These are phyloP conservation scores for Parazoanthus swiftii DNA, from an alignment of 92 coral and sea anemone species.

Conservation along the genomic window DNA sequence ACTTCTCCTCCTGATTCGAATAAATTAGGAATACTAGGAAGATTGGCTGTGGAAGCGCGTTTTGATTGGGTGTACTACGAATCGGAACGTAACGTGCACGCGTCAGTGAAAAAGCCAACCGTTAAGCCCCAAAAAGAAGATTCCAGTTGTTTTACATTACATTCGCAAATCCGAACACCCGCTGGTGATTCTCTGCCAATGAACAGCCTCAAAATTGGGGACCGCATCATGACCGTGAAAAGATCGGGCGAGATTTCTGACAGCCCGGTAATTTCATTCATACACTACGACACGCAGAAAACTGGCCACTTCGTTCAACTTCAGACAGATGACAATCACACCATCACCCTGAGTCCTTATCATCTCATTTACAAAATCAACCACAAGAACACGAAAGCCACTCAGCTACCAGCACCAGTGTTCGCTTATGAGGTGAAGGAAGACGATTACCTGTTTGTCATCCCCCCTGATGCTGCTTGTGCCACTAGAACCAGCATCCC, in stretches of 20 bases:
- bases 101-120: conserved; percentile 48
- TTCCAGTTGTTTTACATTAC: conserved; percentile 79
- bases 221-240: conserved; percentile 67
- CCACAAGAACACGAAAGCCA: conserved; percentile 36
- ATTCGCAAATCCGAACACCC: conserved; percentile 62
- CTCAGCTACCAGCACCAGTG: conserved; percentile 10
- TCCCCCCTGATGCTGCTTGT: conserved; percentile 56
- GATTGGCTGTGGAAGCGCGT: conserved; percentile 83
- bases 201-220: conserved; percentile 67
- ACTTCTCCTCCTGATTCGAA: conserved; percentile 67
- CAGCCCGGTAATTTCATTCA: conserved; percentile 78
- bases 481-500: conserved; percentile 46
- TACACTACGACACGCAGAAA: conserved; percentile 60
- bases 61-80: conserved; percentile 91
- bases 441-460: conserved; percentile 61
- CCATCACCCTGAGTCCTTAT: conserved; percentile 61
- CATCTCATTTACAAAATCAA: conserved; percentile 75
- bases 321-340: conserved; percentile 57
- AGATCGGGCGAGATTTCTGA: conserved; percentile 59
- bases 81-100: conserved; percentile 70
- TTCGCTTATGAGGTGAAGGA: conserved; percentile 45
- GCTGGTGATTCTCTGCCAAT: conserved; percentile 57
- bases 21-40: conserved; percentile 76
- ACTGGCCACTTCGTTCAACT: conserved; percentile 59
- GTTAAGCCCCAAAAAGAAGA: too few species aligned